Conservation (phyloP, 1,140 invertebrate genomes). For the Neodiprion virginianus region DNA sequence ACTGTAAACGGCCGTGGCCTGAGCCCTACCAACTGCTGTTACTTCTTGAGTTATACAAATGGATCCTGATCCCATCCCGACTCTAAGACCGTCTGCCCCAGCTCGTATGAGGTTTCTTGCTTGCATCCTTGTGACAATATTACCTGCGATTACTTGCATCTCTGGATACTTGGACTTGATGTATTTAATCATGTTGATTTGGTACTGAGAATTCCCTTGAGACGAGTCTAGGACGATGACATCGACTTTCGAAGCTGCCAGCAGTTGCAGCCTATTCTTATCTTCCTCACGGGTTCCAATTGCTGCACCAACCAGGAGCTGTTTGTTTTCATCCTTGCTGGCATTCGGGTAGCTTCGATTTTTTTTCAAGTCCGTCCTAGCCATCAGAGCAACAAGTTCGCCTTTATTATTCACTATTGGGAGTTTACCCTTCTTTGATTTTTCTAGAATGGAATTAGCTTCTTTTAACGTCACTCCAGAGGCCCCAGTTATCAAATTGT, state of each 20-base stretch:
- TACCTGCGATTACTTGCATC: conserved; percentile 95
- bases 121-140: conserved; percentile 95
- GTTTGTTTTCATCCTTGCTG: conserved; percentile 97
- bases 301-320: conserved; percentile 95
- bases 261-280: conserved; percentile 77
- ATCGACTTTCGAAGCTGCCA: conserved; percentile 94
- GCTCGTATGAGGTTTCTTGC: conserved; percentile 98
- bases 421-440: conserved; percentile 96
- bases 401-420: conserved; percentile 92
- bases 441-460: conserved; percentile 94
- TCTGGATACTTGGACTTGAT: conserved; percentile 91
- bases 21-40: conserved; percentile 98
- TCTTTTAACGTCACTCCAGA: conserved; percentile 89
- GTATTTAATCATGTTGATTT: conserved; percentile 94
- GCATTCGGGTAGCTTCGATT: conserved; percentile 95
- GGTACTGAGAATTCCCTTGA: conserved; percentile 96
- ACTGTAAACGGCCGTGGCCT: conserved; percentile 92
- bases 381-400: conserved; percentile 95
- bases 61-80: conserved; percentile 98
- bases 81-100: conserved; percentile 93
- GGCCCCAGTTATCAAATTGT: conserved; percentile 87
- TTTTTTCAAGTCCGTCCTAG: conserved; percentile 98
- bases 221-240: conserved; percentile 97
- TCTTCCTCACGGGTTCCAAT: conserved; percentile 91
- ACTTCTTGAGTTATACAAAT: conserved; percentile 99